A percentile compares a stretch with the other conserved stretches of the same genome.
These are phyloP conservation scores for Coenonympha glycerion DNA, from an alignment of 2,888 invertebrate species.

Conservation along the genomic window DNA sequence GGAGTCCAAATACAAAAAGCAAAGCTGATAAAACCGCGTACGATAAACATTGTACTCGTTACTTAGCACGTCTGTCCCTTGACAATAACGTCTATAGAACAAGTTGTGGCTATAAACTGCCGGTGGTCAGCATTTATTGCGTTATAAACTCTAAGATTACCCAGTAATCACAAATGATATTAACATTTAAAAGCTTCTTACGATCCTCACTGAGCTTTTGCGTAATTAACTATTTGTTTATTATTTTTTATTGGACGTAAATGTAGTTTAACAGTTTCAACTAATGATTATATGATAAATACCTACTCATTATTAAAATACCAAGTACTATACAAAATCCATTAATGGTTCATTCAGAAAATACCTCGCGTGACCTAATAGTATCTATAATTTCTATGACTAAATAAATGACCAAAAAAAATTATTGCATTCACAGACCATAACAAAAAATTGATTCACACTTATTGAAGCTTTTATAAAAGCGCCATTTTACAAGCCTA, in stretches of 20 bases:
- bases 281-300: no score
- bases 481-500: background rate
- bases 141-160: constrained; percentile 32
- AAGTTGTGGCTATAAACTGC: constrained; percentile 27
- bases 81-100: constrained; percentile 26
- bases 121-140: constrained; percentile 31
- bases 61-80: constrained; percentile 28
- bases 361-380: no score
- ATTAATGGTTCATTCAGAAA: no score
- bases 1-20: background rate
- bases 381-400: no score
- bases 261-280: background rate
- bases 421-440: background rate
- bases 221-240: constrained; percentile 2
- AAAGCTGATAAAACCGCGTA: background rate
- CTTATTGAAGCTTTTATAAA: background rate
- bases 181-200: constrained; percentile 26
- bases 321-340: no score
- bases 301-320: background rate
- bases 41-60: constrained; percentile 17
- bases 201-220: constrained; percentile 1
- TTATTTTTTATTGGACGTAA: background rate
- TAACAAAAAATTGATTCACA: background rate
- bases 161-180: constrained; percentile 30
- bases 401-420: background rate